Evolutionary conservation across 2,797 vertebrate genomes (phyloP), one percentile per base, ranked within the genome.

Genomic region (Potorous gilbertii): DNA sequence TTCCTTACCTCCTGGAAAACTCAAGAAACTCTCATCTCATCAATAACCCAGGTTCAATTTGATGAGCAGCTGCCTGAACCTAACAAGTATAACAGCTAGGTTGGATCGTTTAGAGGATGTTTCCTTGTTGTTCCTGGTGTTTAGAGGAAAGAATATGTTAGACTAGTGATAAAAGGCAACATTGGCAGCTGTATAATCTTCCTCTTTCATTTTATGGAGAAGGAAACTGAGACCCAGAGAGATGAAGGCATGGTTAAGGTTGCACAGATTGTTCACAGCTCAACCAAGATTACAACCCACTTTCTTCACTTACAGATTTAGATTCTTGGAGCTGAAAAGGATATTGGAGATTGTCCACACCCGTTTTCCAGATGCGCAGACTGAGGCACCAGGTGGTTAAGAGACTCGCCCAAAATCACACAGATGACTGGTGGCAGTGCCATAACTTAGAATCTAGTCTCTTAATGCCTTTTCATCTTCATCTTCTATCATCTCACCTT

Each of bases 351-450:
- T 55, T 56, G 46, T 1, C 59, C 3, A 5, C 34, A 27, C 56
- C 12, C 13, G 5, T 66, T 93, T 93, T 93, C 16, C 46, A 81
- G 50, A 55, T 31, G 56, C 96, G 94, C 81, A 94, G 74, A 66
- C 0, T 16, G 29, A 54, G 92, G 62, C 93, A 93, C 74, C 93
- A 92, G 93, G 55, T 8, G 54, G 91, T 28, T 92, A 55, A 92
- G 96, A 56, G 92, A 74, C 90, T 90, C 91, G 29, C 31, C 28
- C 62, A 56, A 29, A 56, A 56, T 93, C 91, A 74, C 0, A 0
- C 54, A 91, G 91, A 59, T 52, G 95, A 1, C 91, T 40, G 74
- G 62, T 62, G n/a, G 34, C 57, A 52, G 31, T 57, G 87, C 31
- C 24, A 6, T 59, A 55, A 62, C 54, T 34, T 81, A 28, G 52